Evolutionary conservation across 2,888 invertebrate species (phyloP), one percentile per base, ranked within the genome.

Genomic region (Acanthosepion lycidas): DNA sequence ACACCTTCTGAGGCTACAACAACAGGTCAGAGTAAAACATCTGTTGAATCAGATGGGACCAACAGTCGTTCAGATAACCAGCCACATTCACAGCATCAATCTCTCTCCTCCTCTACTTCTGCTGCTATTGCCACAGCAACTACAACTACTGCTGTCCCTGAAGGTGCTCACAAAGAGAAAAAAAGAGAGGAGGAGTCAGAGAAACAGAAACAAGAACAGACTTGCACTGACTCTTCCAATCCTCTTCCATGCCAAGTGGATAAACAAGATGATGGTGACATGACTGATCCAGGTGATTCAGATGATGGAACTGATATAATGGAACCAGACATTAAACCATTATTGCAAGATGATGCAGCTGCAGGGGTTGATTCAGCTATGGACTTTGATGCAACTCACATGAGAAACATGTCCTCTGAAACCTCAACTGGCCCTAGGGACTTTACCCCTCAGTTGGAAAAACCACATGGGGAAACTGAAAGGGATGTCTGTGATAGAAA

Each of bases 191-290:
- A n/a, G 42, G 42, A 15, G 28, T 78, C 33, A 78, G 78, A n/a
- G n/a, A 78, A 78, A 78, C n/a, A 12, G 15, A 15, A 12, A 12
- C 78, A 78, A n/a, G 78, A 78, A n/a, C 78, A 78, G 33, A n/a
- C 78, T 5, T 33, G 12, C 9, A 78, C 78, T 78, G 78, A 78
- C 78, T 78, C n/a, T 78, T 78, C 78, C 4, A 33, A 33, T 5
- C 59, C 20, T 0, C 18, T 64, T 15, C 64, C 42, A 42, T n/a
- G 42, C 9, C 59, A 33, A 51, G 49, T 20, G 64, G 94, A 94
- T 23, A 78, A 94, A n/a, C 91, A 94, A 93, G 93, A 92, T 94
- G 94, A 94, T 42, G 64, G 42, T 55, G 93, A 91, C 94, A 94
- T 94, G 33, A 94, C 33, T 91, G 94, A 92, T 48, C 64, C 92